Conservation (phyloP, 2,113 vertebrate genomes). For the Platichthys stellatus region DNA sequence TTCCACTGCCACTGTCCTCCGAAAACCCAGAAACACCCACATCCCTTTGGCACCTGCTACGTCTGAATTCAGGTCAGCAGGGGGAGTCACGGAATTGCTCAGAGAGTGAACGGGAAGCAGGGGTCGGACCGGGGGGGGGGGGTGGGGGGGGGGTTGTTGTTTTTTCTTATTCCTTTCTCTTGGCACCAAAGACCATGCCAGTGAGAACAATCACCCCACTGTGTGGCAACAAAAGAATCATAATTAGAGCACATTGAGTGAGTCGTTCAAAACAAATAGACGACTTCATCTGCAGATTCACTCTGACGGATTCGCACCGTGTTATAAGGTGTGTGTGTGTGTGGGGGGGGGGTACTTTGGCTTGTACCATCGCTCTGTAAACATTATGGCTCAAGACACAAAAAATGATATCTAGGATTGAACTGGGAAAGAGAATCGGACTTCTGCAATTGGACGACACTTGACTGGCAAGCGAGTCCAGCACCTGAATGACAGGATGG, state of each 20-base stretch:
- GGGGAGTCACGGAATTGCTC: slow-evolving; percentile 68
- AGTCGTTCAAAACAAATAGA: slow-evolving; percentile 64
- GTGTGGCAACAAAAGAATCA: slow-evolving; percentile 64
- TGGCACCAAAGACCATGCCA: slow-evolving; percentile 63
- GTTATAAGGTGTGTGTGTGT: not conserved
- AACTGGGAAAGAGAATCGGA: not conserved
- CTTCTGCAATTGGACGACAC: too few species aligned
- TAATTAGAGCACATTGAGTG: slow-evolving; percentile 73
- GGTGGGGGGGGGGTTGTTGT: slow-evolving; percentile 16
- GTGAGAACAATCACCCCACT: slow-evolving; percentile 69
- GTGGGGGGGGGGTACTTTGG: slow-evolving; percentile 4
- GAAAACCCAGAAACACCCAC: slow-evolving; percentile 60
- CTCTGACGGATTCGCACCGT: slow-evolving; percentile 45
- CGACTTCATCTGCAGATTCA: slow-evolving; percentile 60
- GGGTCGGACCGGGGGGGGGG: not conserved
- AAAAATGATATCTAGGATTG: not conserved
- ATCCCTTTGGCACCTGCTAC: slow-evolving; percentile 69
- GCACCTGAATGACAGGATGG: too few species aligned
- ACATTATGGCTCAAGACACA: slow-evolving; percentile 1
- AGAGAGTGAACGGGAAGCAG: slow-evolving; percentile 8
- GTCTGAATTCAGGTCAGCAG: slow-evolving; percentile 75
- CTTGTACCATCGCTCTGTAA: slow-evolving; percentile 17
- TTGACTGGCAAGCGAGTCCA: not conserved
- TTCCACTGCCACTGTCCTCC: slow-evolving; percentile 33
- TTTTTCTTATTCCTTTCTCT: slow-evolving; percentile 35